Percentiles rank a stretch among this genome's conserved stretches.
Conservation (phyloP, 2,797 vertebrate genomes). For the Tapera naevia region DNA sequence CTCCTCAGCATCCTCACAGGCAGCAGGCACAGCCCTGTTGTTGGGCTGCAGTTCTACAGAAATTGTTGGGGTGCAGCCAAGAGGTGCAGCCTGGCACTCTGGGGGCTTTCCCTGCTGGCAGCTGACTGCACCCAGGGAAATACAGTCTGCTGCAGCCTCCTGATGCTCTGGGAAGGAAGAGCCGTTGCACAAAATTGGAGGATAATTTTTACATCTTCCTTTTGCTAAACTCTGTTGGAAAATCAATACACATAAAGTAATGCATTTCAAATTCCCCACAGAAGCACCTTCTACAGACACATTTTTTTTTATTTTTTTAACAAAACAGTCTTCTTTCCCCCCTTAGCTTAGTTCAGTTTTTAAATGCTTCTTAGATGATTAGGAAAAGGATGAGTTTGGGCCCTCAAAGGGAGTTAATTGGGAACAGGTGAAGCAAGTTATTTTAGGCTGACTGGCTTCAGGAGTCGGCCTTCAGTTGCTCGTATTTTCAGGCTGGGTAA, state of each 20-base stretch:
- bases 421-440: not conserved
- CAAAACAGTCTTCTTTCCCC: not conserved
- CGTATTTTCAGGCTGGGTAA: not conserved
- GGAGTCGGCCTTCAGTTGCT: not conserved
- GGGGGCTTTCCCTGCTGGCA: not conserved
- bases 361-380: not conserved
- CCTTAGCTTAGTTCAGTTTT: not conserved
- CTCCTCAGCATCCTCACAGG: fast-evolving
- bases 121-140: not conserved
- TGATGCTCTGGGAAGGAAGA: not conserved
- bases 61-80: not conserved
- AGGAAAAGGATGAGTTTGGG: not conserved
- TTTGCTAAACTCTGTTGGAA: not conserved
- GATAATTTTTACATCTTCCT: not conserved
- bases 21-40: not conserved
- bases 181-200: not conserved
- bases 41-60: not conserved
- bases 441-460: not conserved
- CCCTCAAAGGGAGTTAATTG: not conserved
- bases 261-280: not conserved
- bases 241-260: not conserved
- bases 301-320: fast-evolving
- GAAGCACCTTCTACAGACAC: not conserved
- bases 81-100: not conserved
- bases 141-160: not conserved